A percentile compares a stretch with the other conserved stretches of the same genome.
Conservation (phyloP, 2,113 vertebrate species). For the Anser cygnoides region DNA sequence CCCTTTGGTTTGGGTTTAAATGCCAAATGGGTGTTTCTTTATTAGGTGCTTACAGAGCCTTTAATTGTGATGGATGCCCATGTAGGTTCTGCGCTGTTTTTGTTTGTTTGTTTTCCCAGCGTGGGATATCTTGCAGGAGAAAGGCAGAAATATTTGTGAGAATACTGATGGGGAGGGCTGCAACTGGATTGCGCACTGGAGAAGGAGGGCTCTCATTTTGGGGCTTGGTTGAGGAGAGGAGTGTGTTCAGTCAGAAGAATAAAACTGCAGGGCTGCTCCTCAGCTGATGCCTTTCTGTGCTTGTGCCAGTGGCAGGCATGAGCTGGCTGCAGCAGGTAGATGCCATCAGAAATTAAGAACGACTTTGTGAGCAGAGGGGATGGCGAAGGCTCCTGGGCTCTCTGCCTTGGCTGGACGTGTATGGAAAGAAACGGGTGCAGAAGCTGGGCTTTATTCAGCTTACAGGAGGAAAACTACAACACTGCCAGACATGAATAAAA, state of each 20-base stretch:
- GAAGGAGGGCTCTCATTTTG: background rate
- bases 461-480: background rate
- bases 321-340: background rate
- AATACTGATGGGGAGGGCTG: background rate
- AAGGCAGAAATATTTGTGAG: background rate
- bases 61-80: background rate
- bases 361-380: background rate
- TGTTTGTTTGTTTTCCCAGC: background rate
- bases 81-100: background rate
- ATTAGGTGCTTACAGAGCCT: background rate
- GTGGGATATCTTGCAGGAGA: background rate
- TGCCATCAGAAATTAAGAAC: background rate
- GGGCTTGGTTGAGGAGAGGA: background rate
- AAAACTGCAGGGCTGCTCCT: background rate
- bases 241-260: background rate
- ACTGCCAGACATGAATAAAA: background rate
- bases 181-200: background rate
- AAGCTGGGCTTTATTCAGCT: background rate
- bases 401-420: background rate
- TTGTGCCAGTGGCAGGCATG: accelerated
- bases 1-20: background rate
- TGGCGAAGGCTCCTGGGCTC: background rate
- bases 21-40: background rate
- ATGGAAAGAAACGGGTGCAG: background rate
- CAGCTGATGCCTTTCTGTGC: background rate